These are phyloP conservation scores for Amphipyra tragopoginis DNA, from an alignment of 2,888 invertebrate genomes.

Conservation along the genomic window DNA sequence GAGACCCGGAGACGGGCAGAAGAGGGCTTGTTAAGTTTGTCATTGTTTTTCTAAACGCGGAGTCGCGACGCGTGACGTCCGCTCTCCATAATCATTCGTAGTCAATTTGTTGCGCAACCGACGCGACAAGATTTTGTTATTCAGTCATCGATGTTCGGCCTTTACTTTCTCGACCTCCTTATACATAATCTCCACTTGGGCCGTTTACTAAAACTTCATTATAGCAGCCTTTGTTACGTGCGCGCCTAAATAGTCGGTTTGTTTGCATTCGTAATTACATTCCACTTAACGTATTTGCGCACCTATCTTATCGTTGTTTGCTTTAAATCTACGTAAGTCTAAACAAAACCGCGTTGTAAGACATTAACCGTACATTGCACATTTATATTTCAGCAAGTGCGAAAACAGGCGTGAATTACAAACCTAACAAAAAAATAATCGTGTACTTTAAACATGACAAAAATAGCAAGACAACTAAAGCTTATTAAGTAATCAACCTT, in stretches of 20 bases:
- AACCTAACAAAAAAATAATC: conserved; percentile 28
- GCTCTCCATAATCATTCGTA: conserved; percentile 75
- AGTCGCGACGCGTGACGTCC: conserved; percentile 77
- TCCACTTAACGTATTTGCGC: conserved; percentile 35
- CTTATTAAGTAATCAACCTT: conserved; percentile 66
- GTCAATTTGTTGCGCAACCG: conserved; percentile 81
- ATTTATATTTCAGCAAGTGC: conserved; percentile 32
- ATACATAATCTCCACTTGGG: conserved; percentile 69
- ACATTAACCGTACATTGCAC: conserved; percentile 40
- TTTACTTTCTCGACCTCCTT: conserved; percentile 86
- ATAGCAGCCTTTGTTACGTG: conserved; percentile 55
- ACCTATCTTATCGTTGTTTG: conserved; percentile 49
- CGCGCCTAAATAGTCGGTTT: conserved; percentile 39
- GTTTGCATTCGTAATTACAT: conserved; percentile 42
- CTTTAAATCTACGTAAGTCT: conserved; percentile 45
- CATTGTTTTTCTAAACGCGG: conserved; percentile 70
- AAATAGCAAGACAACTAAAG: conserved; percentile 38
- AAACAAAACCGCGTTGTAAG: conserved; percentile 44
- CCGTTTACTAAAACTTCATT: conserved; percentile 70
- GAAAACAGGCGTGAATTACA: conserved; percentile 35
- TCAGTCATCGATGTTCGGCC: conserved; percentile 73
- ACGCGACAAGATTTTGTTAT: conserved; percentile 78
- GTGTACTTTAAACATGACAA: conserved; percentile 40
- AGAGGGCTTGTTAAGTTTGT: conserved; percentile 68
- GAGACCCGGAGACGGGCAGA: conserved; percentile 41